phyloP scores from a whole-genome alignment of 2,888 invertebrate genomes.

The Geotrupes spiniger region DNA sequence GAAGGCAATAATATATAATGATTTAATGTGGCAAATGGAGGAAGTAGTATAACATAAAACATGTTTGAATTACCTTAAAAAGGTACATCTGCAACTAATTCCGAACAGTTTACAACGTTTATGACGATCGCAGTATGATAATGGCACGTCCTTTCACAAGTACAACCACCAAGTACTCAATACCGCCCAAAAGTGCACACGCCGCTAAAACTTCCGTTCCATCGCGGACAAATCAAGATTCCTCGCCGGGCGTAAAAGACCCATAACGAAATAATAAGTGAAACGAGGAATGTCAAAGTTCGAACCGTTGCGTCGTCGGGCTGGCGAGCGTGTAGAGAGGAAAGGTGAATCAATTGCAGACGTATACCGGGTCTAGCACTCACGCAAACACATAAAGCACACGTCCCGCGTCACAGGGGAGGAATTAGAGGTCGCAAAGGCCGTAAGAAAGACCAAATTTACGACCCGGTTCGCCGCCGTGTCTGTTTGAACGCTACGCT shows the following conservation, averaged over 20 bases:
- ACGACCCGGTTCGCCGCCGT: constrained; percentile 44
- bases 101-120: too few relatives aligned
- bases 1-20: too few relatives aligned
- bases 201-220: too few relatives aligned
- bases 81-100: too few relatives aligned
- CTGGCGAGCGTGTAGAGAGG: constrained; percentile 21
- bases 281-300: constrained; percentile 24
- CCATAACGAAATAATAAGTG: constrained; percentile 27
- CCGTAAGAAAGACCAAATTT: constrained; percentile 49
- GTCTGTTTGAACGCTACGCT: constrained; percentile 44
- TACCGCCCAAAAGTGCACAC: too few relatives aligned
- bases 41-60: too few relatives aligned
- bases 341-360: constrained; percentile 46
- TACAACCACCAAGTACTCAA: too few relatives aligned
- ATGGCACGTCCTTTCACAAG: too few relatives aligned
- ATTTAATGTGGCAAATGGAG: too few relatives aligned
- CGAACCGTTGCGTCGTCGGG: constrained; percentile 2
- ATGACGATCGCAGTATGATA: too few relatives aligned
- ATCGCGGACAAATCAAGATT: too few relatives aligned
- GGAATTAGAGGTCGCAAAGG: constrained; percentile 48
- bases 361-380: constrained; percentile 43
- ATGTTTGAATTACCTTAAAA: too few relatives aligned
- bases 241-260: constrained; percentile 16
- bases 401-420: constrained; percentile 50
- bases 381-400: constrained; percentile 51